These are phyloP conservation scores for Rhinoraja longicauda DNA, from an alignment of 2,797 vertebrate species.

Conservation along the genomic window DNA sequence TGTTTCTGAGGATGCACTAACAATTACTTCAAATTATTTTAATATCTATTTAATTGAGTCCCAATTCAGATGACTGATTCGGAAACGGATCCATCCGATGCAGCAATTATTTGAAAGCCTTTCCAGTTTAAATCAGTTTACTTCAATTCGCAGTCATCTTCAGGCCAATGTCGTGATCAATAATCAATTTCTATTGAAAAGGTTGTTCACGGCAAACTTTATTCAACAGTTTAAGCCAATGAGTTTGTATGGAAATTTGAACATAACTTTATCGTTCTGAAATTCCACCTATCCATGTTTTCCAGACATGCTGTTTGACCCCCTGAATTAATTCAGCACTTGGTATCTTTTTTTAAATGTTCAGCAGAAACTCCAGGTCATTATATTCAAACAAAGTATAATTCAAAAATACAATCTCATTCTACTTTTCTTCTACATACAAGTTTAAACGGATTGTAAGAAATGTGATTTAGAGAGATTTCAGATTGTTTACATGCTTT, in stretches of 20 bases:
- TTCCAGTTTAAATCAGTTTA: slow-evolving; percentile 15
- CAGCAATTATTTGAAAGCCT: not conserved
- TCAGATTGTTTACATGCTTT: not conserved
- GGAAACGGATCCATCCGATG: not conserved
- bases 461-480: not conserved
- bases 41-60: not conserved
- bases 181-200: not conserved
- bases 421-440: not conserved
- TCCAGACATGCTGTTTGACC: too few relatives aligned
- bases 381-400: not conserved
- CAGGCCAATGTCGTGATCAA: not conserved
- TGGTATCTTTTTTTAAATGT: too few relatives aligned
- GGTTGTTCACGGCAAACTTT: not conserved
- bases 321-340: too few relatives aligned
- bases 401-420: not conserved
- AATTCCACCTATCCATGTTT: too few relatives aligned
- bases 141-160: not conserved
- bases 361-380: not conserved
- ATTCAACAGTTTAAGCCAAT: not conserved
- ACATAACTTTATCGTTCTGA: not conserved
- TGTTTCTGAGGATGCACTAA: not conserved
- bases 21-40: not conserved
- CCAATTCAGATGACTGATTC: not conserved
- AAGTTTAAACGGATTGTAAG: not conserved
- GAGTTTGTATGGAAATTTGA: not conserved